Evolutionary conservation across 2,797 vertebrate genomes (phyloP), one percentile per base, ranked within the genome.

Genomic region (Chromobotia macracanthus): DNA sequence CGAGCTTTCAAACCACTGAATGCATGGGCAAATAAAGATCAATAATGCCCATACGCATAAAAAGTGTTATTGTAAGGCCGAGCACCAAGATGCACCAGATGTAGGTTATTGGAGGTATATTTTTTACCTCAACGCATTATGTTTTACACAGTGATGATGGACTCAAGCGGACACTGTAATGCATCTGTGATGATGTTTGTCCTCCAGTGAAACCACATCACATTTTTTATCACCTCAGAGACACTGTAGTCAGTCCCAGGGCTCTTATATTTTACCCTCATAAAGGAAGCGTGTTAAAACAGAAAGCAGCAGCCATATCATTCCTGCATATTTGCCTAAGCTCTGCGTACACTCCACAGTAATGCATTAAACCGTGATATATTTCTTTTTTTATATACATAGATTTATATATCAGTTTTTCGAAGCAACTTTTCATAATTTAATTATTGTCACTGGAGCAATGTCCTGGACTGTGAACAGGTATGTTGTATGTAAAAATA

Each of bases 91-190:
- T 60, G 41, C 41, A 25, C 31, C 63, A 10, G 67, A 64, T 78
- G 28, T 63, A 35, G 51, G 44, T 70, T 55, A 69, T 31, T 41
- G 60, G 41, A 10, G 50, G 44, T 48, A 55, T 75, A 75, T 73
- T 48, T 68, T 69, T 75, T 44, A 79, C 65, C 65, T 67, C 25
- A 63, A 44, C 44, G 58, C 68, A 38, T 72, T 75, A 72, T 71
- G 31, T 68, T 82, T 84, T 76, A 84, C 81, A 53, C 65, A 50
- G 60, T 64, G 60, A 81, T 83, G 81, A 84, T 83, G 58, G 68
- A 35, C 50, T 51, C 23, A 66, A 76, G 11, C 72, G 15, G 66
- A 50, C 72, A 66, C 80, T 75, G 56, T 72, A 72, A 78, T 65
- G 68, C 76, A 63, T 60, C 76, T 58, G n/a, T 78, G 69, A 78